Evolutionary conservation across 2,797 vertebrate genomes (phyloP).

Genomic region (Lithobates sylvaticus): DNA sequence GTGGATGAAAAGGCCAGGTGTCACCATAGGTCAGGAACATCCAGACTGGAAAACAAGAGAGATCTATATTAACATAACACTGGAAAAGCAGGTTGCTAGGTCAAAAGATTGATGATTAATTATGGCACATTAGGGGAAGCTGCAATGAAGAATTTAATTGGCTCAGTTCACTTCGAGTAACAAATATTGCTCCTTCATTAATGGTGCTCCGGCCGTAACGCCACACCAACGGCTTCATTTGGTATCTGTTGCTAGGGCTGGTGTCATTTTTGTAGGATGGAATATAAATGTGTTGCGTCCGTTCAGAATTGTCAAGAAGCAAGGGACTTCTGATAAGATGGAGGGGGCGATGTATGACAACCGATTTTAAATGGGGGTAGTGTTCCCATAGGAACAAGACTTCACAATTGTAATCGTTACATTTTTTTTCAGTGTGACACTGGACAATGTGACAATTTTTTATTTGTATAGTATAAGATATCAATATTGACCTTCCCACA

Average conservation of each 20-base stretch:
- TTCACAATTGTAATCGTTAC: too few species aligned
- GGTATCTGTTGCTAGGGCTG: background rate
- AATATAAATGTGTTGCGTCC: too few species aligned
- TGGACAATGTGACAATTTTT: too few species aligned
- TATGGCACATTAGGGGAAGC: conserved; percentile 28
- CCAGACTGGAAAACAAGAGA: conserved; percentile 29
- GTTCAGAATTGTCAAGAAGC: too few species aligned
- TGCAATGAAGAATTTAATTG: conserved; percentile 22
- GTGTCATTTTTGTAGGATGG: too few species aligned
- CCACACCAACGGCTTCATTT: background rate
- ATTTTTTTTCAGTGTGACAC: too few species aligned
- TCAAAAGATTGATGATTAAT: conserved; percentile 36
- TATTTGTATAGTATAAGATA: too few species aligned
- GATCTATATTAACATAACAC: conserved; percentile 29
- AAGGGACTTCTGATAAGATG: too few species aligned
- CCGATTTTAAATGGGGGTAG: too few species aligned
- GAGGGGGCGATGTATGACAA: too few species aligned
- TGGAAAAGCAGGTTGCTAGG: conserved; percentile 27
- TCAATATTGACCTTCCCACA: too few species aligned
- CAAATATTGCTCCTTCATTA: conserved; percentile 12
- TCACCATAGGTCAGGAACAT: conserved; percentile 17
- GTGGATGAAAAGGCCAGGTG: conserved; percentile 12
- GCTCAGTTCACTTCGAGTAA: conserved; percentile 12
- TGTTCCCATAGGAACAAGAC: too few species aligned
- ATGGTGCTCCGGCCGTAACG: background rate